phyloP scores from a whole-genome alignment of 2,888 invertebrate genomes.

The Dicycla oo region DNA sequence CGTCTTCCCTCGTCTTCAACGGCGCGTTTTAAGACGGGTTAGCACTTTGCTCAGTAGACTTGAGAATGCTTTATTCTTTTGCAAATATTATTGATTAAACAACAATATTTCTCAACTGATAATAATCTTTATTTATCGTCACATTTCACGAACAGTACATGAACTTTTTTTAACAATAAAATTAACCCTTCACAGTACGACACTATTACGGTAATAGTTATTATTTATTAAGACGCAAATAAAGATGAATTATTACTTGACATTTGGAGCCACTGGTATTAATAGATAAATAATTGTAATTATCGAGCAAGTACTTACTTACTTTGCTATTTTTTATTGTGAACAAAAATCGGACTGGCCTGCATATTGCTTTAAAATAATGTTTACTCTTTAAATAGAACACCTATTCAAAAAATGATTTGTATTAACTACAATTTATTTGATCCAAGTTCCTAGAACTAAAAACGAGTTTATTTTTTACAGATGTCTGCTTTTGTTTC shows the following conservation, averaged over 20 bases:
- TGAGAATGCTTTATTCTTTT: constrained; percentile 30
- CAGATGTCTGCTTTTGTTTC: constrained; percentile 5
- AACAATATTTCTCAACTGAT: neutral
- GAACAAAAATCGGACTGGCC: neutral
- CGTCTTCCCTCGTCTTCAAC: constrained; percentile 7
- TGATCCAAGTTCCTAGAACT: neutral
- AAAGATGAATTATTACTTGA: constrained; percentile 33
- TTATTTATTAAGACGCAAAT: constrained; percentile 34
- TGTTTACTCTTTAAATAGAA: neutral
- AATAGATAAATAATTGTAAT: constrained; percentile 4
- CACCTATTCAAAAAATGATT: neutral
- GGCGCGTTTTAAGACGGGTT: constrained; percentile 22
- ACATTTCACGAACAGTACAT: constrained; percentile 18
- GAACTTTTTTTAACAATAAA: constrained; percentile 25
- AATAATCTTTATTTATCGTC: constrained; percentile 26
- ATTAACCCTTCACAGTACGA: constrained; percentile 24
- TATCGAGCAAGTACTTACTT: neutral
- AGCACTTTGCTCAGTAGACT: constrained; percentile 40
- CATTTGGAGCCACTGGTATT: constrained; percentile 35
- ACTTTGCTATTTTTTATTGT: neutral
- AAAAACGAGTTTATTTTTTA: neutral
- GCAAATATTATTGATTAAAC: constrained; percentile 26
- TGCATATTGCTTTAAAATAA: neutral
- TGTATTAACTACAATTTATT: neutral
- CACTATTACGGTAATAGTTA: constrained; percentile 15